Base-by-base conservation (phyloP, 2,888 invertebrate genomes). In the Mantis religiosa region DNA sequence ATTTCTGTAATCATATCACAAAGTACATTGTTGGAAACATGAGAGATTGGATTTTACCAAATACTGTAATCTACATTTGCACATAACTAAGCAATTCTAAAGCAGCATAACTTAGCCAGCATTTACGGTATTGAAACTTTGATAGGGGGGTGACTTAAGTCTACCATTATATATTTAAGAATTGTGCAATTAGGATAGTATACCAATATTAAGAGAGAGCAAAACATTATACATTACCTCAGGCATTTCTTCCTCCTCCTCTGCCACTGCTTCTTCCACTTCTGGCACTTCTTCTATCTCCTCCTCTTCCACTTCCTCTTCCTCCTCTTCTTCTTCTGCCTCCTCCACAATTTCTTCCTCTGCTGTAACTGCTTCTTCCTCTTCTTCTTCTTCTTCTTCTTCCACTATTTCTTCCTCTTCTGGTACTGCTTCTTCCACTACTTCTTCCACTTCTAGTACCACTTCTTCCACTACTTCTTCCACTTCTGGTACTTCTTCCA, bases 391-490 rank as follows among this genome's bases (percentile, higher is more conserved):
- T 82, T 15, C 81, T n/a, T 81, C 82, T 87, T 81, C 82, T 82
- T 4, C 87, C 30, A n/a, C n/a, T n/a, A n/a, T n/a, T n/a, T n/a
- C n/a, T n/a, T 28, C 9, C 1, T 30, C 30, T 87, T 28, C 82
- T 9, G 30, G 30, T 87, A 82, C 28, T 82, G 0, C 28, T 14
- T 28, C 82, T 30, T 30, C 82, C 82, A 82, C 82, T 30, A 2
- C 82, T 30, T 7, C 81, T 28, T n/a, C 12, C 15, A 82, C 87
- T 87, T 81, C 87, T 82, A 28, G 82, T 28, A 82, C 25, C 34
- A 9, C 87, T 87, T 81, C 28, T 9, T 28, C 87, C 82, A 28
- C 82, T 30, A 87, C n/a, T n/a, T n/a, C n/a, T n/a, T n/a, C 82
- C 28, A 28, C 28, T 82, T 14, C 87, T 82, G 4, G 28, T 15